phyloP scores from a whole-genome alignment of 2,888 invertebrate species.

The Lepeophtheirus nordmannii region DNA sequence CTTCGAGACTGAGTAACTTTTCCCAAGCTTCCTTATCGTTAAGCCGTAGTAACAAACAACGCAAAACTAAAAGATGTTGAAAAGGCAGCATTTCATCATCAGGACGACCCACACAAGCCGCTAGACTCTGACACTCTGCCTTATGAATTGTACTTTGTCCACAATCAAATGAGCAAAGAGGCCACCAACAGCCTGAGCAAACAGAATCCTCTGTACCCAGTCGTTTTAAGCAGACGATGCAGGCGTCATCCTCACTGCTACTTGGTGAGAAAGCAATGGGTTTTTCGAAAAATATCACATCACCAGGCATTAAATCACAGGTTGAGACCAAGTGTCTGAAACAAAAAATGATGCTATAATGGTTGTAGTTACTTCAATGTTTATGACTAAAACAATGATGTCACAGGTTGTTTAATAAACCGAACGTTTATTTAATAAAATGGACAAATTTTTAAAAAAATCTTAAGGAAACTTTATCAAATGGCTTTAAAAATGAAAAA shows the following conservation, averaged over 20 bases:
- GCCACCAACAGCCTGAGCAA: slow-evolving; percentile 14
- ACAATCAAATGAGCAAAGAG: slow-evolving; percentile 5
- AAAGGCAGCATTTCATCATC: slow-evolving; percentile 14
- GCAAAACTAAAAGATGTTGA: slow-evolving; percentile 6
- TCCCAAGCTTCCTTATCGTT: slow-evolving; percentile 10
- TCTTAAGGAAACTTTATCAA: too few relatives aligned
- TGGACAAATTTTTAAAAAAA: too few relatives aligned
- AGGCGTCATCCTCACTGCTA: slow-evolving; percentile 8
- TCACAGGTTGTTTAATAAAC: too few relatives aligned
- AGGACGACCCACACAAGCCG: slow-evolving; percentile 3
- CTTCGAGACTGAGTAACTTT: neutral
- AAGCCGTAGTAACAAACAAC: neutral
- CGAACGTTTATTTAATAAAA: too few relatives aligned
- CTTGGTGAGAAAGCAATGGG: neutral
- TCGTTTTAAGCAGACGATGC: slow-evolving; percentile 10
- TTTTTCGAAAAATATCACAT: slow-evolving; percentile 8
- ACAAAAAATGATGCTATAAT: neutral
- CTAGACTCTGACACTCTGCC: slow-evolving; percentile 4
- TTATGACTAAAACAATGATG: too few relatives aligned
- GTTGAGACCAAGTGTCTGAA: slow-evolving; percentile 12
- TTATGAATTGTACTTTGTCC: slow-evolving; percentile 2
- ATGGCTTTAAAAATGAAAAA: too few relatives aligned
- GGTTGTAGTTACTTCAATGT: neutral
- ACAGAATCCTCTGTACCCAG: neutral
- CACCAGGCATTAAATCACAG: neutral